Evolutionary conservation across 2,113 vertebrate species (phyloP).

Genomic region (Notarius quadriscutis): DNA sequence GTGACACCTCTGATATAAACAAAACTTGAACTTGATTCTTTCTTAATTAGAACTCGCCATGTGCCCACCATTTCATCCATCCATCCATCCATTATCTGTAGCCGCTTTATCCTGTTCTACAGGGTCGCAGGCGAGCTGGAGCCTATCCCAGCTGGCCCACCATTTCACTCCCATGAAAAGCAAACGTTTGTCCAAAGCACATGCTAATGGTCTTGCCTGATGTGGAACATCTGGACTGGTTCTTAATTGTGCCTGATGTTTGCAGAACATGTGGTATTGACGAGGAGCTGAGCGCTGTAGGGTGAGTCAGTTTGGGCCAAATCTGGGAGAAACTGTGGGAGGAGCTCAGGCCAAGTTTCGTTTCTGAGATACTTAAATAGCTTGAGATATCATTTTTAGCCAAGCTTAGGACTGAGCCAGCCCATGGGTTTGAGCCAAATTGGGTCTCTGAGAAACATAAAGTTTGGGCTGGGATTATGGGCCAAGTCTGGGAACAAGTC

Average conservation of each 20-base stretch:
- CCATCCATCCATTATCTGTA: too few species aligned
- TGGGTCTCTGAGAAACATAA: not conserved
- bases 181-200: conserved; percentile 46
- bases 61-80: conserved; percentile 16
- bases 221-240: conserved; percentile 71
- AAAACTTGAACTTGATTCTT: not conserved
- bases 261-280: conserved; percentile 57
- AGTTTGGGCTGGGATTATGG: not conserved
- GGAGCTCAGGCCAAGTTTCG: not conserved
- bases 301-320: conserved; percentile 15
- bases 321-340: not conserved
- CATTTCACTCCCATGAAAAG: conserved; percentile 41
- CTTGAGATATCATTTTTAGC: not conserved
- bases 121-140: too few species aligned
- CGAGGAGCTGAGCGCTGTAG: conserved; percentile 52
- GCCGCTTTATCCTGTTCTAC: too few species aligned
- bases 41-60: not conserved
- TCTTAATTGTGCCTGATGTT: conserved; percentile 66
- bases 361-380: not conserved
- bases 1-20: not conserved
- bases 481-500: too few species aligned
- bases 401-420: not conserved
- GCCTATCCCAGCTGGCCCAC: not conserved
- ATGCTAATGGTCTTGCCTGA: conserved; percentile 63
- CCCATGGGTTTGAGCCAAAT: not conserved